A percentile compares a stretch with the other conserved stretches of the same genome.
These are phyloP conservation scores for Syrista parreyssii DNA, from an alignment of 2,888 invertebrate species.

Conservation along the genomic window DNA sequence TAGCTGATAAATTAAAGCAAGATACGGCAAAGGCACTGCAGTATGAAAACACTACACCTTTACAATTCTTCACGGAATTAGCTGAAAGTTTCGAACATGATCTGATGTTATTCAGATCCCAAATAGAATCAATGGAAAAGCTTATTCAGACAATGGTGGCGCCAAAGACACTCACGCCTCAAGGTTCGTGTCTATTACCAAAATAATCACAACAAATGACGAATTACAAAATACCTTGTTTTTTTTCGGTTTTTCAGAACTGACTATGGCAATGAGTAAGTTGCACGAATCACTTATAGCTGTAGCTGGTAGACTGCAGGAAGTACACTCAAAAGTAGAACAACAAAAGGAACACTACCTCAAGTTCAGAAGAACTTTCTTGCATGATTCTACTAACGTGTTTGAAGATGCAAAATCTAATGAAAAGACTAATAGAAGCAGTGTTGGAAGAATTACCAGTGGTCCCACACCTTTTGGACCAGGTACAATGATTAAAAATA, in stretches of 20 bases:
- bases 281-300: slow-evolving; percentile 89
- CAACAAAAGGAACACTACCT: slow-evolving; percentile 86
- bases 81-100: slow-evolving; percentile 78
- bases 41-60: slow-evolving; percentile 79
- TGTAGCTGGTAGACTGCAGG: slow-evolving; percentile 87
- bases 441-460: slow-evolving; percentile 66
- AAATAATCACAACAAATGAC: background rate
- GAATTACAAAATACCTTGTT: background rate
- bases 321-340: slow-evolving; percentile 82
- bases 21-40: slow-evolving; percentile 81
- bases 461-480: slow-evolving; percentile 74
- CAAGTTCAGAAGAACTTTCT: slow-evolving; percentile 81
- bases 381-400: slow-evolving; percentile 82
- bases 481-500: slow-evolving; percentile 38
- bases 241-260: slow-evolving; percentile 69
- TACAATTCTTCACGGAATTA: slow-evolving; percentile 77
- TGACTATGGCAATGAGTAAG: slow-evolving; percentile 81
- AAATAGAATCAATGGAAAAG: slow-evolving; percentile 79
- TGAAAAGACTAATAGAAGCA: slow-evolving; percentile 48
- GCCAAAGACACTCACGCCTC: slow-evolving; percentile 74
- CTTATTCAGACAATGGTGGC: slow-evolving; percentile 76
- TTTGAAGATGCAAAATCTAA: slow-evolving; percentile 70
- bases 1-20: slow-evolving; percentile 75
- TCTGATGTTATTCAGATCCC: slow-evolving; percentile 75
- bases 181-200: slow-evolving; percentile 65